phyloP scores from a whole-genome alignment of 2,797 vertebrate genomes.

The Sebastes cheni region DNA sequence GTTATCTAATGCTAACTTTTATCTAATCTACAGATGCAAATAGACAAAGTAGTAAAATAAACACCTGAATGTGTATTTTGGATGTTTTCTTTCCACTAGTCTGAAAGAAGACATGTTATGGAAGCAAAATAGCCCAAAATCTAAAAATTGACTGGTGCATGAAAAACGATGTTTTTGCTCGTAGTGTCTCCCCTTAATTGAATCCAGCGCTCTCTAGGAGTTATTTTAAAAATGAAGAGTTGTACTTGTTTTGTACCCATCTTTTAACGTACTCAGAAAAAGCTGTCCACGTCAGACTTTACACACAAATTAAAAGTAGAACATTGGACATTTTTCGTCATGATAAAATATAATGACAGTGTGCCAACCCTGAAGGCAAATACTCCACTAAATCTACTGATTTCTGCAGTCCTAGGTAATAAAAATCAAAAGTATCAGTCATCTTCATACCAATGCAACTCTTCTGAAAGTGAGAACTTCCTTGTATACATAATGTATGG shows the following conservation, averaged over 20 bases:
- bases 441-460: neutral
- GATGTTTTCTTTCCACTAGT: no score
- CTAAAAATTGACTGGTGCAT: no score
- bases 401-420: constrained; percentile 1
- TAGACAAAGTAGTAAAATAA: no score
- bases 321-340: constrained; percentile 3
- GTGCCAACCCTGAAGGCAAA: constrained; percentile 16
- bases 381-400: constrained; percentile 4
- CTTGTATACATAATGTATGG: constrained; percentile 20
- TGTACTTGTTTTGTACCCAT: neutral
- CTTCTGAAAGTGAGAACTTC: constrained; percentile 15
- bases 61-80: no score
- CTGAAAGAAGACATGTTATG: no score
- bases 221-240: no score
- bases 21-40: no score
- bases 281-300: neutral
- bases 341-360: constrained; percentile 14
- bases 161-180: no score
- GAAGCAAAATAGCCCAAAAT: no score
- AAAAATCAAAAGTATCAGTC: constrained; percentile 26
- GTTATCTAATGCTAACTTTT: no score
- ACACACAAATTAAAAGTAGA: constrained; percentile 13
- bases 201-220: no score
- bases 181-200: neutral
- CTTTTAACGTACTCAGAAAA: neutral